Evolutionary conservation across 2,113 vertebrate species (phyloP), one percentile per base, ranked within the genome.

Genomic region (Menidia beryllina): DNA sequence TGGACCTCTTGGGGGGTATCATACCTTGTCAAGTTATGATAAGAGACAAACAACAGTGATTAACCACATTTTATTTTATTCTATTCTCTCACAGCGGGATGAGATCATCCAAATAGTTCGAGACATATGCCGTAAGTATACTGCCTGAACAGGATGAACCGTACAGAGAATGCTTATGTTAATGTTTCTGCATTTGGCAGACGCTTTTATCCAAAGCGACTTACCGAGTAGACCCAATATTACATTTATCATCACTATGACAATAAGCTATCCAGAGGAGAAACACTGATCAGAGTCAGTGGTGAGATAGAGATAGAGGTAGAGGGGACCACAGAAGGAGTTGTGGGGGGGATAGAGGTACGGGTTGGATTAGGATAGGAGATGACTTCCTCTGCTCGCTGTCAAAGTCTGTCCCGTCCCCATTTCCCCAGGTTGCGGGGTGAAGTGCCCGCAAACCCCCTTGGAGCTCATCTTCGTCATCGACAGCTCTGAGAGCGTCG

Each of bases 401-500:
- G n/a, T n/a, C n/a, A n/a, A n/a, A n/a, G n/a, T 38, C 43, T 23
- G 36, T 43, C 11, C 67, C 20, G 34, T 6, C 64, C 19, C 68
- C 85, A 1, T 38, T 17, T 43, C 36, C 0, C 14, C n/a, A 97
- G 96, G 93, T 14, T 97, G 96, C 79, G 94, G 93, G 2, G 79
- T 87, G 58, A 90, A 77, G 5, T 97, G 96, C 73, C 92, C 86
- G 27, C 79, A 94, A 63, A 91, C 75, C 1, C 95, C 96, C 0
- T 38, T 97, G 78, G 96, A 98, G 81, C 78, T 97, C 3, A 83
- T 97, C 9, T 96, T 98, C 13, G 95, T 97, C 77, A 95, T 95
- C 3, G 96, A 98, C 90, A 96, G 96, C 83, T 98, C 96, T 0
- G 95, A 96, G 86, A 96, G 95, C 0, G 93, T 96, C 11, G 95